These are phyloP conservation scores for Caenorhabditis sp. DNA, from an alignment of 2,888 invertebrate species.

Conservation along the genomic window DNA sequence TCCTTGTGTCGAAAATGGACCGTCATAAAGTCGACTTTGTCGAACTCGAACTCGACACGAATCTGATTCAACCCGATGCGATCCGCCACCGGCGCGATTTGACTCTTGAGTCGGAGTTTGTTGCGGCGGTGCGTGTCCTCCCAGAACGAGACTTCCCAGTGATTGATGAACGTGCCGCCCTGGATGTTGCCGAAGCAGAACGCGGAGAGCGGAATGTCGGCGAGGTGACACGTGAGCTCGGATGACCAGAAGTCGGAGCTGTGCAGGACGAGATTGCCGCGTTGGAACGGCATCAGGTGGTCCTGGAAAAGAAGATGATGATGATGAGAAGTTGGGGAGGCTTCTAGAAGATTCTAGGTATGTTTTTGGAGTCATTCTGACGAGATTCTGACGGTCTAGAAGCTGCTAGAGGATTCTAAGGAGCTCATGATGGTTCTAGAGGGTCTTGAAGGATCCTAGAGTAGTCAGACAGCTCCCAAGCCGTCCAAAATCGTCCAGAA, in stretches of 20 bases:
- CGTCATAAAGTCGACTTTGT: slow-evolving; percentile 66
- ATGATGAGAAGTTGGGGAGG: no score
- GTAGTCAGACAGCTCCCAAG: no score
- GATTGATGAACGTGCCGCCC: slow-evolving; percentile 68
- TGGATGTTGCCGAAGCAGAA: slow-evolving; percentile 73
- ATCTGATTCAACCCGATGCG: slow-evolving; percentile 46
- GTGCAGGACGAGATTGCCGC: slow-evolving; percentile 65
- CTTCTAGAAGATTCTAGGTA: no score
- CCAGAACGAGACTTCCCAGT: slow-evolving; percentile 71
- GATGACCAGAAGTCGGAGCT: slow-evolving; percentile 60
- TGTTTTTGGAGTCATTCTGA: no score
- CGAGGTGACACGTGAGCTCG: slow-evolving; percentile 53
- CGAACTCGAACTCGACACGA: slow-evolving; percentile 68
- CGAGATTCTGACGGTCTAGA: no score
- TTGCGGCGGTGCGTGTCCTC: slow-evolving; percentile 35
- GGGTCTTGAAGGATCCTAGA: no score
- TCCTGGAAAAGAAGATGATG: slow-evolving; percentile 24
- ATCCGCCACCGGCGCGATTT: slow-evolving; percentile 2
- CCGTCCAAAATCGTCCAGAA: no score
- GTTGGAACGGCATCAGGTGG: slow-evolving; percentile 57
- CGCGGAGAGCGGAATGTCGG: slow-evolving; percentile 59
- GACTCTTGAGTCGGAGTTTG: not conserved
- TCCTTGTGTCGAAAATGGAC: slow-evolving; percentile 61
- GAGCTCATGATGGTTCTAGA: no score
- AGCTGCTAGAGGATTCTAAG: no score